A percentile compares a stretch with the other conserved stretches of the same genome.
These are phyloP conservation scores for Drosophila nr. fundita DNA, from an alignment of 2,888 invertebrate species.

Conservation along the genomic window DNA sequence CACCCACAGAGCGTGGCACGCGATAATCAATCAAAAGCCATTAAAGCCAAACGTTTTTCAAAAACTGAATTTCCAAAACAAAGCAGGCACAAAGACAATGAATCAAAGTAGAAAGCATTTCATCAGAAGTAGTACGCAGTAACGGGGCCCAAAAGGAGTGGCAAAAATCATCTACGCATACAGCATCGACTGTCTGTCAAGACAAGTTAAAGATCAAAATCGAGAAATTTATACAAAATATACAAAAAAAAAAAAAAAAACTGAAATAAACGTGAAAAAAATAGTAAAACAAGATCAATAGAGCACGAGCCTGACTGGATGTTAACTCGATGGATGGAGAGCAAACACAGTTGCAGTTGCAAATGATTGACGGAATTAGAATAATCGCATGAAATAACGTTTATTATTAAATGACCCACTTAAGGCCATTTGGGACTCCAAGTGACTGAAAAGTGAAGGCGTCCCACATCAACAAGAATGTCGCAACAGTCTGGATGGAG, in stretches of 20 bases:
- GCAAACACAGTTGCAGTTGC: slow-evolving; percentile 67
- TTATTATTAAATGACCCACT: slow-evolving; percentile 82
- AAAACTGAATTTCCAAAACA: slow-evolving; percentile 51
- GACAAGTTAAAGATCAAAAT: slow-evolving; percentile 81
- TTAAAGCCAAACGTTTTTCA: slow-evolving; percentile 77
- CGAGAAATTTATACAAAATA: slow-evolving; percentile 48
- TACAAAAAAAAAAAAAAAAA: slow-evolving; percentile 5
- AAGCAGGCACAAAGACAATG: slow-evolving; percentile 57
- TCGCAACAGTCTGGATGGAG: slow-evolving; percentile 53
- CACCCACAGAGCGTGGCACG: slow-evolving; percentile 81
- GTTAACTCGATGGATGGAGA: slow-evolving; percentile 14
- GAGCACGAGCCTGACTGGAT: slow-evolving; percentile 53
- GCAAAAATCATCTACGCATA: slow-evolving; percentile 67
- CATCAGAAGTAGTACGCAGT: slow-evolving; percentile 66
- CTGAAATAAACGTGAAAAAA: slow-evolving; percentile 18
- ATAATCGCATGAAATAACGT: slow-evolving; percentile 64
- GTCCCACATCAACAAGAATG: slow-evolving; percentile 67
- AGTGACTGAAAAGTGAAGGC: slow-evolving; percentile 79
- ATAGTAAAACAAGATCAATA: slow-evolving; percentile 65
- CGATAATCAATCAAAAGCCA: slow-evolving; percentile 81
- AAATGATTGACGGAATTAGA: slow-evolving; percentile 82
- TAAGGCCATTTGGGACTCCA: slow-evolving; percentile 53
- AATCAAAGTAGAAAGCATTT: slow-evolving; percentile 80
- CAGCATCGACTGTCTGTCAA: slow-evolving; percentile 50
- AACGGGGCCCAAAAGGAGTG: slow-evolving; percentile 67